Conservation (phyloP, 2,113 vertebrate genomes). For the Coturnix japonica region DNA sequence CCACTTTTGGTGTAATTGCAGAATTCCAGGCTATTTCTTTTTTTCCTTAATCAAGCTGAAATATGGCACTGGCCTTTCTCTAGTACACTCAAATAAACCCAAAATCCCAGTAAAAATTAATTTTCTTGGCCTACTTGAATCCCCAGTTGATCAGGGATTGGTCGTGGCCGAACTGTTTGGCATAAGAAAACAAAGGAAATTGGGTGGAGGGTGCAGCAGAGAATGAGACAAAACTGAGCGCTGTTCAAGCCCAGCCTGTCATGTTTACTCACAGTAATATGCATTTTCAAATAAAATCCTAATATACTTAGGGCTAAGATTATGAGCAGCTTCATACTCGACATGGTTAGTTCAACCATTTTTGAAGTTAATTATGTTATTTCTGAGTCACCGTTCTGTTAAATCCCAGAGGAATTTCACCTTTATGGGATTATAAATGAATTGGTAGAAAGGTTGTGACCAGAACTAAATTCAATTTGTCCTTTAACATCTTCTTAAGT, state of each 20-base stretch:
- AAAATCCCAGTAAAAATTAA: constrained; percentile 40
- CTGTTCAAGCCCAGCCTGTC: neutral
- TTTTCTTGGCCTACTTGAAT: constrained; percentile 53
- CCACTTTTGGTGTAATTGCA: constrained; percentile 50
- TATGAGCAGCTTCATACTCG: neutral
- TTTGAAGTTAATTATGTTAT: neutral
- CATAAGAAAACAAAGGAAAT: neutral
- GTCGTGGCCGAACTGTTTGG: neutral
- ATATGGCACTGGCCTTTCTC: neutral
- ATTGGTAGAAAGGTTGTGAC: neutral
- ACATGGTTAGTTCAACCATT: neutral
- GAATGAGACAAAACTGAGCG: neutral
- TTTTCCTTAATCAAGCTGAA: constrained; percentile 59
- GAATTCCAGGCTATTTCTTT: neutral
- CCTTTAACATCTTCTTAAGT: constrained; percentile 10
- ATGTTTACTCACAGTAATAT: neutral
- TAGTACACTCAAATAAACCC: constrained; percentile 11
- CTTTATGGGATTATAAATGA: neutral
- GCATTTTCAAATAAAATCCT: neutral
- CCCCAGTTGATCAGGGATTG: neutral
- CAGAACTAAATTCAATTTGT: neutral
- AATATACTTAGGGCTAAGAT: neutral
- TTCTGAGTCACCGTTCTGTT: neutral
- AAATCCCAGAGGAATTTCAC: neutral
- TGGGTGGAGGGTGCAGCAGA: neutral